Base-by-base conservation (phyloP, 1,140 invertebrate species). In the Brachionus koreanus region DNA sequence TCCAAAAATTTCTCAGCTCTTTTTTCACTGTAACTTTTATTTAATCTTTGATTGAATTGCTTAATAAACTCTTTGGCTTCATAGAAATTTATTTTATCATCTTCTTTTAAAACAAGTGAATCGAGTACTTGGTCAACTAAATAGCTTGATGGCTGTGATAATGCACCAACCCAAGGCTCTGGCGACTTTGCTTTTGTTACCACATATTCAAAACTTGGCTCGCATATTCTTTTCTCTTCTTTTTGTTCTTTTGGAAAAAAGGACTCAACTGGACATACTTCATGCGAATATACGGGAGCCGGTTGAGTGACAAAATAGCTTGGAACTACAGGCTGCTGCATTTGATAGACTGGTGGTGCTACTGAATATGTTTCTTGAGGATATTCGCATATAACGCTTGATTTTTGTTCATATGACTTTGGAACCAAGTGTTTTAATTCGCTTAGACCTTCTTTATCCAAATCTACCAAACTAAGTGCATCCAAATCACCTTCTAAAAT, bases 1-100 rank as follows among this genome's bases (percentile, higher is more conserved):
- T 74, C 42, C 19, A 74, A 74, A 46, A 74, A 74, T 74, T 43
- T 74, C 25, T 74, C 69, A 29, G 69, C 42, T 33, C 42, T 74
- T 33, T 42, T 43, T 9, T 74, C 69, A 74, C 43, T 43, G 23
- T 74, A 74, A 13, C 19, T 10, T 29, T 46, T 74, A 25, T 74
- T 74, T 16, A 74, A 5, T 74, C 25, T 74, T 33, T 46, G n/a
- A 74, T 74, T 74, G 19, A 74, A 74, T 10, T 13, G 13, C 43
- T 74, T 74, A 25, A 74, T 74, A 29, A 74, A 43, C 19, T 74
- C 42, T 74, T 74, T 74, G 6, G 69, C 69, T 74, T 74, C 69
- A 46, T 74, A 43, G 39, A 46, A 74, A 74, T 74, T 33, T 13
- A 74, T 74, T 46, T 23, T 46, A 5, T 35, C 69, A 29, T 43